Evolutionary conservation across 2,797 vertebrate genomes (phyloP).

Genomic region (Manis crassicaudata): DNA sequence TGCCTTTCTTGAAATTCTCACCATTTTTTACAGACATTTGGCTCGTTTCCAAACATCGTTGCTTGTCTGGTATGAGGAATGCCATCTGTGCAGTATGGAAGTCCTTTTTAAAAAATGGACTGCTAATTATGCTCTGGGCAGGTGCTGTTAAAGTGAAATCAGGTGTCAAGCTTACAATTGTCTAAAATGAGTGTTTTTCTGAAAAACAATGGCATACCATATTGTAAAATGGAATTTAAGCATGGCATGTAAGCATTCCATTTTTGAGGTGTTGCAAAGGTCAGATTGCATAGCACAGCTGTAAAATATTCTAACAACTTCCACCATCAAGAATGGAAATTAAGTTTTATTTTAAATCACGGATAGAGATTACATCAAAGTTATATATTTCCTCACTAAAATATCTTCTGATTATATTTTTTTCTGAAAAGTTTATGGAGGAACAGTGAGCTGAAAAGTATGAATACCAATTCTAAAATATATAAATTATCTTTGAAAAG

Average conservation of each 20-base stretch:
- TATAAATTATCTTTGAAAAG: neutral
- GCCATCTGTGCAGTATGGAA: slow-evolving; percentile 88
- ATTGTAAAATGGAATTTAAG: slow-evolving; percentile 65
- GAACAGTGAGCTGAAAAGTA: neutral
- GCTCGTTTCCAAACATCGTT: slow-evolving; percentile 85
- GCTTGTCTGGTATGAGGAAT: slow-evolving; percentile 89
- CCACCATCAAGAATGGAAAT: slow-evolving; percentile 15
- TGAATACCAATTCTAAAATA: neutral
- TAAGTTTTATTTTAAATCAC: slow-evolving; percentile 67
- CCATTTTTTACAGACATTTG: slow-evolving; percentile 90
- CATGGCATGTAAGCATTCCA: slow-evolving; percentile 11
- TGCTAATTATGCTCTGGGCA: slow-evolving; percentile 86
- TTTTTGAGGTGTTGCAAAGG: slow-evolving; percentile 29
- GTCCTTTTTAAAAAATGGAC: slow-evolving; percentile 81
- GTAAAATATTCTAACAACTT: slow-evolving; percentile 47
- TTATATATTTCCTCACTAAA: slow-evolving; percentile 64
- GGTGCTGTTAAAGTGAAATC: slow-evolving; percentile 87
- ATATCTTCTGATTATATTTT: slow-evolving; percentile 37
- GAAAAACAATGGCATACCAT: slow-evolving; percentile 67
- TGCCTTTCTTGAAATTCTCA: slow-evolving; percentile 88
- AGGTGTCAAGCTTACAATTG: slow-evolving; percentile 83
- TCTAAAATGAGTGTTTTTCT: slow-evolving; percentile 77
- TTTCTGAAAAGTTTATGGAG: neutral
- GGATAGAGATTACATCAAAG: slow-evolving; percentile 55
- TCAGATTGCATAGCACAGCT: slow-evolving; percentile 48